Conservation (phyloP, 2,113 vertebrate species). For the Odontesthes bonariensis region DNA sequence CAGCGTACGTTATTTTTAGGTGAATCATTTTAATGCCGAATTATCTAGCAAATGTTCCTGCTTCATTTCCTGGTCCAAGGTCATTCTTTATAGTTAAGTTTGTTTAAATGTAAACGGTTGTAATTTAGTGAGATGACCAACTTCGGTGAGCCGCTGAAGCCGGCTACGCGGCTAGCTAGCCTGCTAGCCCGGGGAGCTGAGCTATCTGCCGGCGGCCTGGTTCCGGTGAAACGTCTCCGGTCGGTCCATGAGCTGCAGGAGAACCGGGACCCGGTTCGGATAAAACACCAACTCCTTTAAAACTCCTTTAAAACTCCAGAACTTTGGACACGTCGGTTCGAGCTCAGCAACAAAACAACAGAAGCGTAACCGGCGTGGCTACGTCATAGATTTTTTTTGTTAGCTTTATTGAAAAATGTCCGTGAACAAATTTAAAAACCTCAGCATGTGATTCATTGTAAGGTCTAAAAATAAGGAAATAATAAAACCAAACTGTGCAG, state of each 20-base stretch:
- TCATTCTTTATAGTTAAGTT: fast-evolving
- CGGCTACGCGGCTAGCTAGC: slow-evolving; percentile 16
- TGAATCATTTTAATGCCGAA: neutral
- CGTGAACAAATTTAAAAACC: no score
- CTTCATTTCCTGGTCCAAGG: fast-evolving
- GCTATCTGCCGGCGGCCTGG: neutral
- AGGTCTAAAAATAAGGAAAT: no score
- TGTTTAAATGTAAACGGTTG: fast-evolving
- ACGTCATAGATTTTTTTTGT: neutral
- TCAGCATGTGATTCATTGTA: no score
- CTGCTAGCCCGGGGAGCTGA: slow-evolving; percentile 22
- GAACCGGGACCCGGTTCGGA: neutral
- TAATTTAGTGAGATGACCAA: neutral
- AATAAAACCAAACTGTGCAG: no score
- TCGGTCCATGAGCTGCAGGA: neutral
- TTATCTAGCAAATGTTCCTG: fast-evolving
- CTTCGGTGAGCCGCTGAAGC: neutral
- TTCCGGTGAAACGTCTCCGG: neutral
- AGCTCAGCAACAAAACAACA: neutral
- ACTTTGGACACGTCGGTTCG: neutral
- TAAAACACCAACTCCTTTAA: neutral
- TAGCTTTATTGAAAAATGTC: neutral
- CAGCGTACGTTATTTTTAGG: fast-evolving
- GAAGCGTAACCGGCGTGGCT: neutral
- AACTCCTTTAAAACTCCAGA: neutral